Conservation (phyloP, 2,888 invertebrate species). For the Seira musarum region DNA sequence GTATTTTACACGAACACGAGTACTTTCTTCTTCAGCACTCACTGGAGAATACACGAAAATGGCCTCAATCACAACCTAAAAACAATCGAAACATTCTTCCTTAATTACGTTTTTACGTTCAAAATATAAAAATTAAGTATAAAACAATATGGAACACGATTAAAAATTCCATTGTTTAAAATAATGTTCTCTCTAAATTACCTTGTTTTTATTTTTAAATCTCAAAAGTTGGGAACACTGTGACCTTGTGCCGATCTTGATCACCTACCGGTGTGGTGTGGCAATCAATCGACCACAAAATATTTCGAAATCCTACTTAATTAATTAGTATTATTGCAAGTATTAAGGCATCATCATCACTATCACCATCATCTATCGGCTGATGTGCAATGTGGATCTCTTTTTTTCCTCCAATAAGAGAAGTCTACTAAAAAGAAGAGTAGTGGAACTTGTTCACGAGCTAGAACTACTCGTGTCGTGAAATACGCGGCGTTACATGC, state of each 20-base stretch:
- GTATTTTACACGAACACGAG: neutral
- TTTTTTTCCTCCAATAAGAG: neutral
- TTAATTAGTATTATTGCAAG: too few species aligned
- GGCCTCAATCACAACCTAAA: neutral
- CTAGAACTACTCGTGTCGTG: neutral
- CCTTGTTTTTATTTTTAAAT: neutral
- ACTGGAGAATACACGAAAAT: too few species aligned
- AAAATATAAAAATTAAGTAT: neutral
- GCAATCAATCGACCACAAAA: neutral
- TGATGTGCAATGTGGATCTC: neutral
- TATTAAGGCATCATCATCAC: too few species aligned
- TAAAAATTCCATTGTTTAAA: too few species aligned
- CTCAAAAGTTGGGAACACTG: neutral
- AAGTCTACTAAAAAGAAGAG: neutral
- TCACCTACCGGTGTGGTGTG: neutral
- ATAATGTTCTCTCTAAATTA: neutral
- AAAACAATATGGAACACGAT: neutral
- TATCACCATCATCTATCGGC: constrained; percentile 20
- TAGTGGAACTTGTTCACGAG: neutral
- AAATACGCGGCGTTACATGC: constrained; percentile 37
- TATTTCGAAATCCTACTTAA: neutral
- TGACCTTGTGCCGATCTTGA: neutral
- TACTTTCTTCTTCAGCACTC: neutral
- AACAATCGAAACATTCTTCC: neutral
- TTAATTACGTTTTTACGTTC: neutral